phyloP scores from a whole-genome alignment of 2,888 invertebrate genomes.

The Sycophila texana region DNA sequence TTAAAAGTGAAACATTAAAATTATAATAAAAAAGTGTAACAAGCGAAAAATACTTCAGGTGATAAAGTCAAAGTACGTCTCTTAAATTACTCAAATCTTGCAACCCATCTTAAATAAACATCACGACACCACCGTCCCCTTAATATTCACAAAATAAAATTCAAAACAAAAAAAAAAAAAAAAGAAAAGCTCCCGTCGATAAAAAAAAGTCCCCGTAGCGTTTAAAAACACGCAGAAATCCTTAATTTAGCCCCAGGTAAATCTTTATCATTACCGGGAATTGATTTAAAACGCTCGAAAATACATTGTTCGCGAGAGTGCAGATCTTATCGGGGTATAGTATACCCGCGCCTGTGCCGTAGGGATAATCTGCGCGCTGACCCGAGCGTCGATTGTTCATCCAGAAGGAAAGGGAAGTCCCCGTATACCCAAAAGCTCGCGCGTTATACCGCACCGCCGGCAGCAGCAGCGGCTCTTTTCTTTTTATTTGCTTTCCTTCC shows the following conservation, averaged over 20 bases:
- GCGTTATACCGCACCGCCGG: not conserved
- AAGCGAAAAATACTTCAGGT: too few species aligned
- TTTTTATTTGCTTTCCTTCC: conserved; percentile 37
- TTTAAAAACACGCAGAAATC: not conserved
- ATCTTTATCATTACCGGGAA: conserved; percentile 42
- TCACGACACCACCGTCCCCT: too few species aligned
- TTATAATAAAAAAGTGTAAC: too few species aligned
- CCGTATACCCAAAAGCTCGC: not conserved
- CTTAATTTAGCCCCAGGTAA: not conserved
- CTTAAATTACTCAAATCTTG: too few species aligned
- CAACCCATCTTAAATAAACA: too few species aligned
- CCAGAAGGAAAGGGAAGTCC: not conserved
- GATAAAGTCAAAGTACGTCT: too few species aligned
- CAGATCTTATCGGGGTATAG: conserved; percentile 41
- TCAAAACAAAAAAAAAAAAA: too few species aligned
- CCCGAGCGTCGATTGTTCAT: conserved; percentile 24
- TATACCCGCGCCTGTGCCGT: not conserved
- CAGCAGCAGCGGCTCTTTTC: not conserved
- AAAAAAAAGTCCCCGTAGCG: too few species aligned
- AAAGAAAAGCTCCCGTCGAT: too few species aligned
- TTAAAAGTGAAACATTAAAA: too few species aligned
- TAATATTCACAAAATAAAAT: too few species aligned
- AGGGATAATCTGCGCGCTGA: conserved; percentile 34
- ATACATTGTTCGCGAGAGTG: conserved; percentile 38
- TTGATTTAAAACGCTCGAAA: conserved; percentile 48